A percentile compares a stretch with the other conserved stretches of the same genome.
Conservation (phyloP, 2,797 vertebrate genomes). For the Phalanger gymnotis region DNA sequence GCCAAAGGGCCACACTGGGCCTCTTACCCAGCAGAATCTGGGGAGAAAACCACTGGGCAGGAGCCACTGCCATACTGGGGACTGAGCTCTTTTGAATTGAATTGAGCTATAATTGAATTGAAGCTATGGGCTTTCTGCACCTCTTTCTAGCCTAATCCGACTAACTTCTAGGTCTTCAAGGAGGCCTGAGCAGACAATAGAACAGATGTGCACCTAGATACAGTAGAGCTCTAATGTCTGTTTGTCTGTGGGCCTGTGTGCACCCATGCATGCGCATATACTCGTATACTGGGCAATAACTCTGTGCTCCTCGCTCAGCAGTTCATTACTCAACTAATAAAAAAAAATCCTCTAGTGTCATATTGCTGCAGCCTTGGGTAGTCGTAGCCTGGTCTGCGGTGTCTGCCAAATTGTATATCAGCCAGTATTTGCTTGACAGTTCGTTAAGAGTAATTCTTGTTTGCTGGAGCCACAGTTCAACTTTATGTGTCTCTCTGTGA, state of each 20-base stretch:
- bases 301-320: constrained; percentile 53
- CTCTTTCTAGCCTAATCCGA: background rate
- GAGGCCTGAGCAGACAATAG: background rate
- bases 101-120: background rate
- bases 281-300: constrained; percentile 8
- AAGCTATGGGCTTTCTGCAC: background rate
- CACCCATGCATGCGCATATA: background rate
- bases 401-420: constrained; percentile 75
- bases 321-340: constrained; percentile 70
- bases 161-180: background rate
- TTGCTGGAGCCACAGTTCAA: constrained; percentile 58
- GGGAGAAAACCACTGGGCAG: background rate
- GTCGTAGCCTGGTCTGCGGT: constrained; percentile 33
- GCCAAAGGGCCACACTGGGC: background rate
- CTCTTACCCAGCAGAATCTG: background rate
- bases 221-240: background rate
- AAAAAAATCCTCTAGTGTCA: constrained; percentile 63
- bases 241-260: background rate
- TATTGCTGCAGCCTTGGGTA: constrained; percentile 69
- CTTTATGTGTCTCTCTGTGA: constrained; percentile 70
- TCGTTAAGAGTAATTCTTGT: constrained; percentile 56
- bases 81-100: background rate
- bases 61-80: background rate
- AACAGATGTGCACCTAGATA: background rate
- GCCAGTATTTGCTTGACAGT: constrained; percentile 71